Percentiles rank a stretch among this genome's conserved stretches.
Conservation (phyloP, 2,797 vertebrate genomes). For the Glyptemys insculpta region DNA sequence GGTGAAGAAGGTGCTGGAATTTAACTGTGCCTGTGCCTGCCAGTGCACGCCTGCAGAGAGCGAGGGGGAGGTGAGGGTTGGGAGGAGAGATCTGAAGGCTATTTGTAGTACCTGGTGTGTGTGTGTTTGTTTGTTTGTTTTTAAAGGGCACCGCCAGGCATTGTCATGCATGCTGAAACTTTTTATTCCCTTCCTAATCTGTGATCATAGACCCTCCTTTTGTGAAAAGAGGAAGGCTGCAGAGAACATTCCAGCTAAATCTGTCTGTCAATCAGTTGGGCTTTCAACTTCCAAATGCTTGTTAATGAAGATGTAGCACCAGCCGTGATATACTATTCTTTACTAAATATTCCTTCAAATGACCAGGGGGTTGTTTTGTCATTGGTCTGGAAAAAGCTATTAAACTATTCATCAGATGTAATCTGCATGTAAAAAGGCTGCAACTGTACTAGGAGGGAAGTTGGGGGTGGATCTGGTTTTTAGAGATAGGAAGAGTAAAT, state of each 20-base stretch:
- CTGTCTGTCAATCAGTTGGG: slow-evolving; percentile 20
- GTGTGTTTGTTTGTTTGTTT: not conserved
- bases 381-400: not conserved
- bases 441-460: not conserved
- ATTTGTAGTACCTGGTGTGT: not conserved
- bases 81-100: not conserved
- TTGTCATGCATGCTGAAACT: slow-evolving; percentile 59
- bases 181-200: slow-evolving; percentile 14
- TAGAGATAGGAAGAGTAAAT: not conserved
- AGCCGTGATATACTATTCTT: not conserved
- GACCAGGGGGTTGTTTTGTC: not conserved
- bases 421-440: not conserved
- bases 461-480: not conserved
- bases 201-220: slow-evolving; percentile 39
- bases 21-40: slow-evolving; percentile 43
- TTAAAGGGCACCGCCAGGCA: not conserved
- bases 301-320: not conserved
- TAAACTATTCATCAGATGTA: not conserved
- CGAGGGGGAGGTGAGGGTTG: not conserved
- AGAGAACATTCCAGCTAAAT: slow-evolving; percentile 37
- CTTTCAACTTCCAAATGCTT: slow-evolving; percentile 34
- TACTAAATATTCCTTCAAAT: not conserved
- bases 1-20: slow-evolving; percentile 74
- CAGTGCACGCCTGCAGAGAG: slow-evolving; percentile 26
- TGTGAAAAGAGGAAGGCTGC: slow-evolving; percentile 6